A percentile compares a stretch with the other conserved stretches of the same genome.
These are phyloP conservation scores for Neofelis nebulosa DNA, from an alignment of 2,113 vertebrate species.

Conservation along the genomic window DNA sequence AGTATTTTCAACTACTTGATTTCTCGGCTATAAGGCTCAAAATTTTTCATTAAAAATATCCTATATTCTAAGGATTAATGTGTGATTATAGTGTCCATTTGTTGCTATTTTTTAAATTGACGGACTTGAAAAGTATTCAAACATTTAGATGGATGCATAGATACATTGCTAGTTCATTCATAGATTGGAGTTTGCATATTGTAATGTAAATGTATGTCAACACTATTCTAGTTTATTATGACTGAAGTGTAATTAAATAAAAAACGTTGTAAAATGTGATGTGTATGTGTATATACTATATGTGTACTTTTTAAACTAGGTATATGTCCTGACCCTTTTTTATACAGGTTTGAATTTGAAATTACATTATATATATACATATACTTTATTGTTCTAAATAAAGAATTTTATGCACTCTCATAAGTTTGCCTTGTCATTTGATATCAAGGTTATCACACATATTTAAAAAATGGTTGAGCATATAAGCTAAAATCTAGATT, in stretches of 20 bases:
- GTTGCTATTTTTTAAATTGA: constrained; percentile 70
- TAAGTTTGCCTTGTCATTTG: constrained; percentile 64
- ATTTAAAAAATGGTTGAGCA: neutral
- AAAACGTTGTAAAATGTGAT: constrained; percentile 87
- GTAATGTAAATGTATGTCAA: constrained; percentile 84
- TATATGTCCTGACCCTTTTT: constrained; percentile 87
- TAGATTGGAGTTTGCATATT: constrained; percentile 81
- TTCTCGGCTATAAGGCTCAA: constrained; percentile 71
- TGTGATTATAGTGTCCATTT: constrained; percentile 75
- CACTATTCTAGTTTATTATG: constrained; percentile 83
- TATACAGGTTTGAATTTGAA: constrained; percentile 89
- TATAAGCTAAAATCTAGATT: neutral
- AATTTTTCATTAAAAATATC: constrained; percentile 71
- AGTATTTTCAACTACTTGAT: constrained; percentile 75
- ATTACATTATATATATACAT: constrained; percentile 89
- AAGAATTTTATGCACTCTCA: constrained; percentile 89
- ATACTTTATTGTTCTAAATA: constrained; percentile 93
- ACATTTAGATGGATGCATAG: constrained; percentile 80
- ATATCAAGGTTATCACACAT: constrained; percentile 28
- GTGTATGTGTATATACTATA: constrained; percentile 89
- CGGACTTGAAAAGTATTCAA: constrained; percentile 72
- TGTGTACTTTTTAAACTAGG: constrained; percentile 87
- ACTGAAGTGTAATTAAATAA: constrained; percentile 84
- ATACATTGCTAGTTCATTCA: constrained; percentile 78
- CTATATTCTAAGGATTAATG: constrained; percentile 64